Percentiles rank a stretch among this genome's conserved stretches.
phyloP scores from a whole-genome alignment of 2,888 invertebrate species.

The Lamellibrachia columna region DNA sequence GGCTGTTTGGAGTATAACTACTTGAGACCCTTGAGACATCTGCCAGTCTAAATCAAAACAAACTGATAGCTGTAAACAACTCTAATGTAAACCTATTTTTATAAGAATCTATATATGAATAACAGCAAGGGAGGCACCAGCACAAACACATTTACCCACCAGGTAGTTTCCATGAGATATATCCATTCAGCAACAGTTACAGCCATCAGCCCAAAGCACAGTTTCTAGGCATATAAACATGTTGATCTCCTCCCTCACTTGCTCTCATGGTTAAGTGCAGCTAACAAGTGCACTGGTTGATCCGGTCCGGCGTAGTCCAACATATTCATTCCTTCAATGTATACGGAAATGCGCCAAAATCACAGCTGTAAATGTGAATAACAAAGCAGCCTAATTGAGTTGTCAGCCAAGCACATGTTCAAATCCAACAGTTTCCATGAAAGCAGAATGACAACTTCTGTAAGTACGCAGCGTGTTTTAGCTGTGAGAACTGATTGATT shows the following conservation, averaged over 20 bases:
- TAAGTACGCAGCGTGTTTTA: background rate
- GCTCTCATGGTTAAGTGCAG: background rate
- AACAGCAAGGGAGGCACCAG: background rate
- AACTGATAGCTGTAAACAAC: background rate
- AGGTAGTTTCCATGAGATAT: background rate
- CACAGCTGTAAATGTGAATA: background rate
- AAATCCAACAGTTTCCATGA: background rate
- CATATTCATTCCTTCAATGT: background rate
- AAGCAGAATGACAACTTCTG: background rate
- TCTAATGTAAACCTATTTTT: background rate
- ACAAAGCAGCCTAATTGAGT: background rate
- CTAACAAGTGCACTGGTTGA: background rate
- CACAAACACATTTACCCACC: background rate
- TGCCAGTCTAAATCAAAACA: background rate
- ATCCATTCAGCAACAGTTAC: background rate
- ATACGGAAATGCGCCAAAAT: background rate
- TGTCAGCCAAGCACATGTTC: background rate
- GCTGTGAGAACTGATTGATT: background rate
- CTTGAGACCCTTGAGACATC: too few relatives aligned
- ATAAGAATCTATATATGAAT: background rate
- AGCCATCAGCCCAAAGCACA: background rate
- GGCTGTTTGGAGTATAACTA: too few relatives aligned
- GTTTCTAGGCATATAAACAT: background rate
- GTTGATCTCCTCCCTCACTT: background rate
- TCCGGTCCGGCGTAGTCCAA: background rate